These are phyloP conservation scores for Unio delphinus DNA, from an alignment of 2,888 invertebrate genomes.

Conservation along the genomic window DNA sequence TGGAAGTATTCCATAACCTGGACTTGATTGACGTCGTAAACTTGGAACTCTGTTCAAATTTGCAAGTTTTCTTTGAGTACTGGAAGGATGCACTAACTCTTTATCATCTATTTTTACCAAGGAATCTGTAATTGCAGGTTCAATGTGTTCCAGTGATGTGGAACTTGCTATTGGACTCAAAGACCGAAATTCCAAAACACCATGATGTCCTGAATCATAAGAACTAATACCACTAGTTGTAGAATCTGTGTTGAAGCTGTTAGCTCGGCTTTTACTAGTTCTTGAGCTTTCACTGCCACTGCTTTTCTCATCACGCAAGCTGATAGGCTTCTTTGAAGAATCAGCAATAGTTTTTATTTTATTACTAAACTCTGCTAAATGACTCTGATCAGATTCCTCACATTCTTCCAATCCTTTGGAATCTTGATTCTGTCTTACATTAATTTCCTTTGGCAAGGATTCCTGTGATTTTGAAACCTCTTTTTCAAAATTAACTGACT, in stretches of 20 bases:
- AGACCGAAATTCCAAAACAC: slow-evolving; percentile 62
- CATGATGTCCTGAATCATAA: slow-evolving; percentile 78
- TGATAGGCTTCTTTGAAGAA: slow-evolving; percentile 16
- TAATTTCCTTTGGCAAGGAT: slow-evolving; percentile 5
- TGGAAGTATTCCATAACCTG: slow-evolving; percentile 28
- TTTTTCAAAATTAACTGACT: neutral
- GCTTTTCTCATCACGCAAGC: slow-evolving; percentile 37
- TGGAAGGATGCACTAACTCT: slow-evolving; percentile 69
- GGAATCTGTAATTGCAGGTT: slow-evolving; percentile 24
- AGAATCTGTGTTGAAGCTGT: slow-evolving; percentile 80
- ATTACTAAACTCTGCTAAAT: no score
- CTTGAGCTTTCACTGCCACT: slow-evolving; percentile 65
- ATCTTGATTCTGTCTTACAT: slow-evolving; percentile 1
- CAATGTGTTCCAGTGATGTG: slow-evolving; percentile 71
- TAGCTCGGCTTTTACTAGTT: slow-evolving; percentile 73
- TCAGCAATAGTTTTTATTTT: slow-evolving; percentile 8
- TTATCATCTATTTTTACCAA: slow-evolving; percentile 46
- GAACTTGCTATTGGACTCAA: slow-evolving; percentile 92
- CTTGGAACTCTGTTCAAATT: slow-evolving; percentile 67
- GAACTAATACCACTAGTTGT: slow-evolving; percentile 86
- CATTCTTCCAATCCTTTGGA: no score
- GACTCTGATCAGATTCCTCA: no score
- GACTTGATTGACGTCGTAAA: slow-evolving; percentile 43
- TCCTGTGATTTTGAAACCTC: slow-evolving; percentile 2
- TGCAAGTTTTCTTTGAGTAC: slow-evolving; percentile 57